phyloP scores from a whole-genome alignment of 1,140 invertebrate species.

The Cryptotermes secundus region DNA sequence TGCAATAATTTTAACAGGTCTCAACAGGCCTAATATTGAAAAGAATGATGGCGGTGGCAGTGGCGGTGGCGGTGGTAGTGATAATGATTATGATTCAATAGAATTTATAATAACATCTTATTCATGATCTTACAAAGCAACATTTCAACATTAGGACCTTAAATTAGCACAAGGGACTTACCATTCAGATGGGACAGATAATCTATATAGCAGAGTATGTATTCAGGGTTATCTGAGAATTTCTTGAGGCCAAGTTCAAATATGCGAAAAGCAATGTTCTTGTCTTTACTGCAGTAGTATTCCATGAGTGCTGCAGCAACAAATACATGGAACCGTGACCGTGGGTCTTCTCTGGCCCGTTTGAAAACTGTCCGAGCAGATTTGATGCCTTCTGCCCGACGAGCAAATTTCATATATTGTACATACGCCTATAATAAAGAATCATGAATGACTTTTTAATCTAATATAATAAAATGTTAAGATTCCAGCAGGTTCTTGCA shows the following conservation, averaged over 20 bases:
- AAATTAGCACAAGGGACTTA: constrained; percentile 48
- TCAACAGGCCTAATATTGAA: no score
- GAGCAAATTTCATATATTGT: constrained; percentile 98
- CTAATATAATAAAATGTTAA: neutral
- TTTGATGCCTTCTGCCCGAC: constrained; percentile 96
- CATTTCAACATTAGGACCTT: no score
- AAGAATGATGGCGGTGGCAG: no score
- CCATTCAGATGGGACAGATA: constrained; percentile 97
- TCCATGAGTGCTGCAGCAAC: constrained; percentile 98
- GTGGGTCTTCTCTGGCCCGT: constrained; percentile 85
- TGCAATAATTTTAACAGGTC: no score
- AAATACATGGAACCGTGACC: constrained; percentile 89
- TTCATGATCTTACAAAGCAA: no score
- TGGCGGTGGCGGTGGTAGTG: no score
- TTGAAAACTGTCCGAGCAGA: constrained; percentile 94
- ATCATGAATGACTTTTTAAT: constrained; percentile 34
- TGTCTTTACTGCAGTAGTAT: constrained; percentile 99
- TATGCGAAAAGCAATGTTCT: constrained; percentile 96
- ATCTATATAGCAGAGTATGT: constrained; percentile 93
- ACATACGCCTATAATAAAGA: constrained; percentile 77
- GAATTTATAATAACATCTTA: no score
- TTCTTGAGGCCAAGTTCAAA: constrained; percentile 98
- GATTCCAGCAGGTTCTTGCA: no score
- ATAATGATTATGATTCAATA: no score
- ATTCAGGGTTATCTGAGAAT: constrained; percentile 91